Evolutionary conservation across 2,888 invertebrate genomes (phyloP).

Genomic region (Coremacera marginata): DNA sequence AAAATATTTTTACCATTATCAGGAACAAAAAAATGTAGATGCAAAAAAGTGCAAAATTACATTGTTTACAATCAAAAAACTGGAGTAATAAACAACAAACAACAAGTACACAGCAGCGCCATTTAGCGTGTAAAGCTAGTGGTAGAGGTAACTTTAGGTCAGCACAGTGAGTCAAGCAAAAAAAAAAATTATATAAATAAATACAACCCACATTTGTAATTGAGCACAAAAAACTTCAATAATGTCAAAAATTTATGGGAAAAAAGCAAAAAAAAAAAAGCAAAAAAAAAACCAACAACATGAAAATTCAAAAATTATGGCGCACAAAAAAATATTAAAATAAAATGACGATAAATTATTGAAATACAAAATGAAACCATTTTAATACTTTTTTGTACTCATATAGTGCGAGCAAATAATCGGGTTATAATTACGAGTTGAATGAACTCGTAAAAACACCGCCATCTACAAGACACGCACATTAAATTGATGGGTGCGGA

Average conservation of each 20-base stretch:
- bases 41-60: not conserved
- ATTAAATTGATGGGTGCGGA: not conserved
- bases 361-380: too few relatives aligned
- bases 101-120: not conserved
- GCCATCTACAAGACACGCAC: not conserved
- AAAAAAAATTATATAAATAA: slow-evolving; percentile 33
- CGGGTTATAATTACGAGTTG: slow-evolving; percentile 47
- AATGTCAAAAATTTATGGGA: not conserved
- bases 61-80: not conserved
- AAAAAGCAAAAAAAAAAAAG: not conserved
- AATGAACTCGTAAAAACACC: slow-evolving; percentile 48
- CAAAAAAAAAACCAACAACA: not conserved
- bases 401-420: not conserved
- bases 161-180: not conserved
- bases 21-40: not conserved
- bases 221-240: slow-evolving; percentile 59
- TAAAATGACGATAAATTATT: too few relatives aligned
- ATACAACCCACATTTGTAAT: slow-evolving; percentile 42
- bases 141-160: too few relatives aligned
- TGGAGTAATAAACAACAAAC: not conserved
- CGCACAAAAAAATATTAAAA: not conserved
- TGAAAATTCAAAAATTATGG: not conserved
- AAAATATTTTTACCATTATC: not conserved
- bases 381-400: not conserved
- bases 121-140: too few relatives aligned